Evolutionary conservation across 1,140 invertebrate species (phyloP).

Genomic region (Euschistus heros): DNA sequence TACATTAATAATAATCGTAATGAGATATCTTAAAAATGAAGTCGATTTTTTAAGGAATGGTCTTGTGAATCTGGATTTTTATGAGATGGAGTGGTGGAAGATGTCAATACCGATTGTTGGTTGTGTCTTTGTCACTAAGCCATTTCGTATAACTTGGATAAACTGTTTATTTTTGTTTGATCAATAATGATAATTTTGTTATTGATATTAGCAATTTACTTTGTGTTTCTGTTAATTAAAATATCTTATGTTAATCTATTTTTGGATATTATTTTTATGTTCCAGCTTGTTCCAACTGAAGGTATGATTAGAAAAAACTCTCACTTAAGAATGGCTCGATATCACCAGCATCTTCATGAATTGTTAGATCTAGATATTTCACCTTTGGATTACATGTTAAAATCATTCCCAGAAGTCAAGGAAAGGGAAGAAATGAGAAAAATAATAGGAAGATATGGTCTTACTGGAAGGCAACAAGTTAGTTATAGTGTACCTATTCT

Average conservation of each 20-base stretch:
- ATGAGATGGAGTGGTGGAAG: too few relatives aligned
- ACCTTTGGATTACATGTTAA: slow-evolving; percentile 98
- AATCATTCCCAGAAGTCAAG: slow-evolving; percentile 90
- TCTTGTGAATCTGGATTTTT: too few relatives aligned
- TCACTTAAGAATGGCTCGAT: slow-evolving; percentile 91
- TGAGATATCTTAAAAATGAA: too few relatives aligned
- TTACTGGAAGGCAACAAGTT: slow-evolving; percentile 93
- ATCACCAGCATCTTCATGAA: slow-evolving; percentile 98
- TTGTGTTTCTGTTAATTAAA: too few relatives aligned
- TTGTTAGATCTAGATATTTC: slow-evolving; percentile 87
- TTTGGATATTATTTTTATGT: not conserved
- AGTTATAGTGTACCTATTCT: not conserved
- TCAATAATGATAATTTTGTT: too few relatives aligned
- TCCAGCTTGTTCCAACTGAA: slow-evolving; percentile 77
- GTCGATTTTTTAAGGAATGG: too few relatives aligned
- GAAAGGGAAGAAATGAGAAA: slow-evolving; percentile 98
- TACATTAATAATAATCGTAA: too few relatives aligned
- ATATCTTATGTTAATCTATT: not conserved
- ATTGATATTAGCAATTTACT: too few relatives aligned
- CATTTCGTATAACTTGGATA: too few relatives aligned
- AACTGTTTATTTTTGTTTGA: too few relatives aligned
- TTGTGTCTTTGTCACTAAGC: too few relatives aligned
- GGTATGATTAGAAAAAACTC: slow-evolving; percentile 98
- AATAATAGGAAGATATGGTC: slow-evolving; percentile 94
- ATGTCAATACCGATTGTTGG: too few relatives aligned